Conservation (phyloP, 92 coral and sea anemone genomes). For the Metridium senile region DNA sequence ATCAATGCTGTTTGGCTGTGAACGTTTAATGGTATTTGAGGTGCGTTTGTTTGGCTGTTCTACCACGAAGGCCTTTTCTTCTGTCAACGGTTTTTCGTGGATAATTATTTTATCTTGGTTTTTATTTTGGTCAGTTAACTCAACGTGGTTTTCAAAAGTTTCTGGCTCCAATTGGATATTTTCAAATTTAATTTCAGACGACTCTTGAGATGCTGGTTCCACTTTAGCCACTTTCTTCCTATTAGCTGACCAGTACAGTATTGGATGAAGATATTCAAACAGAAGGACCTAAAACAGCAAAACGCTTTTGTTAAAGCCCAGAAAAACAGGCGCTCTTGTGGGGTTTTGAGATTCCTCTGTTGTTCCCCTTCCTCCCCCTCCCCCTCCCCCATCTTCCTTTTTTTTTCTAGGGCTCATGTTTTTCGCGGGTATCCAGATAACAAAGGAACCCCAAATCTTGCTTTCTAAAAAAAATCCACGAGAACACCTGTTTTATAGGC, state of each 20-base stretch:
- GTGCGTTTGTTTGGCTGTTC: background rate
- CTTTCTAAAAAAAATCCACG: no score
- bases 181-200: background rate
- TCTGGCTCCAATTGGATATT: background rate
- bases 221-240: background rate
- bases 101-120: no score
- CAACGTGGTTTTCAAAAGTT: background rate
- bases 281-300: constrained; percentile 1
- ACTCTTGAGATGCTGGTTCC: background rate
- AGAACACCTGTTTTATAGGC: no score
- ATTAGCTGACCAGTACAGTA: background rate
- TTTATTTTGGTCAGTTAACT: no score
- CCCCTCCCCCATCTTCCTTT: no score
- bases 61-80: background rate
- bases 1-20: background rate
- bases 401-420: no score
- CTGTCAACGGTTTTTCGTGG: background rate
- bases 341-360: background rate
- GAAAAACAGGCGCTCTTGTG: no score
- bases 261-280: background rate
- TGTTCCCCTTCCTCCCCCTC: background rate
- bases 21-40: background rate
- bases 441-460: no score
- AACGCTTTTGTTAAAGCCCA: background rate
- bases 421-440: no score